These are phyloP conservation scores for Penaeus monodon DNA, from an alignment of 2,888 invertebrate species.

Conservation along the genomic window DNA sequence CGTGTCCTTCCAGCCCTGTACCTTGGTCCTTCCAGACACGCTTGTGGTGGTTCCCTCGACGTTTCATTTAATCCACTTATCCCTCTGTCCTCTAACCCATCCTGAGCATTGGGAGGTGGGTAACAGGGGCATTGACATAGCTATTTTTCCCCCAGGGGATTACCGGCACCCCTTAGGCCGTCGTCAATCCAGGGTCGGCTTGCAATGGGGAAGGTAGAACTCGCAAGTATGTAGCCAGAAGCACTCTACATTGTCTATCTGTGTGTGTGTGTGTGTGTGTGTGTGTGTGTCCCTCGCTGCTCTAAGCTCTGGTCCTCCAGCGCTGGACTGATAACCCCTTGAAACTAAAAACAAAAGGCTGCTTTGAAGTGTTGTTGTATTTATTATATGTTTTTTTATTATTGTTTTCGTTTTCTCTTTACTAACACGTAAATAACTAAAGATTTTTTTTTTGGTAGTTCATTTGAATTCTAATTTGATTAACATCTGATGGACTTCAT, in stretches of 20 bases:
- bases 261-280: slow-evolving; percentile 20
- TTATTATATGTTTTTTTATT: too few relatives aligned
- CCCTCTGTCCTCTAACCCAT: slow-evolving; percentile 14
- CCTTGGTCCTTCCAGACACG: background rate
- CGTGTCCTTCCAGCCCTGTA: background rate
- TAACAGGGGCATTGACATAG: slow-evolving; percentile 29
- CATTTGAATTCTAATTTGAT: too few relatives aligned
- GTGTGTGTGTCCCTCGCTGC: slow-evolving; percentile 19
- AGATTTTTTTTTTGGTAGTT: too few relatives aligned
- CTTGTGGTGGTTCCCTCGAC: background rate
- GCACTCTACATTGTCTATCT: slow-evolving; percentile 2
- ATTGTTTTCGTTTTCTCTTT: too few relatives aligned
- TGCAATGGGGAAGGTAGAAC: slow-evolving; percentile 50
- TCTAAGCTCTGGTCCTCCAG: too few relatives aligned
- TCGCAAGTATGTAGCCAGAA: slow-evolving; percentile 46
- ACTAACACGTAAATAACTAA: too few relatives aligned
- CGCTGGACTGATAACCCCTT: too few relatives aligned
- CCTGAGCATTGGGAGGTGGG: slow-evolving; percentile 7
- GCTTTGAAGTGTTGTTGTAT: too few relatives aligned
- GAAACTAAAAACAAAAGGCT: too few relatives aligned
- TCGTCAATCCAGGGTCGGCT: slow-evolving; percentile 43
- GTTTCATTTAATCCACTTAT: background rate
- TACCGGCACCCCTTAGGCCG: slow-evolving; percentile 50
- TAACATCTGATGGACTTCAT: too few relatives aligned
- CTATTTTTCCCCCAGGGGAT: slow-evolving; percentile 43